Base-by-base conservation (phyloP, 2,113 vertebrate genomes). In the Phoxinus phoxinus region DNA sequence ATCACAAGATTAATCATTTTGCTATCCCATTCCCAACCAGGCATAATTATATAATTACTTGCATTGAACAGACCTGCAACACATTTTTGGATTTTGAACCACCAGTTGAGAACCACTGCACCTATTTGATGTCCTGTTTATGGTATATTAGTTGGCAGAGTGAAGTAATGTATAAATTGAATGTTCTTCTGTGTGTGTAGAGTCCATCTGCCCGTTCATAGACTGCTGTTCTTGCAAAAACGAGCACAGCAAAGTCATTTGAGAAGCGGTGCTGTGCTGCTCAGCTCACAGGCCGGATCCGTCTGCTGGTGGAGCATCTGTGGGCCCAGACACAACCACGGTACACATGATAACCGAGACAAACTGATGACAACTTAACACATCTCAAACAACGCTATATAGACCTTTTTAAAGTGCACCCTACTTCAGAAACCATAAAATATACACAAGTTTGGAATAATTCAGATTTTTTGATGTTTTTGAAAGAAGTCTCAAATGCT, bases 171-270 rank as follows among this genome's bases (percentile, higher is more conserved):
- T 37, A 59, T 15, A 59, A 7, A 32, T 12, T 32, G 6, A 25
- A 61, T 71, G 19, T 37, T 32, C 19, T 69, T 69, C 17, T 71
- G 4, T 19, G 2, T 59, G 7, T 79, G 25, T 85, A 92, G 92
- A 73, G 85, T 4, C 59, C n/a, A 3, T 37, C 59, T 89, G 2
- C 89, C 90, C 0, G 81, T 90, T 75, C 90, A 92, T 75, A 84
- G 84, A 73, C 86, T 92, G 32, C n/a, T 91, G 59, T 93, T 93
- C 51, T 85, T 94, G 85, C 91, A 92, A 84, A 79, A 85, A 0
- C 71, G 88, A 72, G 92, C 88, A 2, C 53, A 30, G 13, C 32
- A 30, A 56, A 86, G 77, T 4, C 53, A 80, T 88, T 59, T 89
- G 65, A 90, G 88, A 44, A 90, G 58, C 46, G 23, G 74, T 25